Base-by-base conservation (phyloP, 2,888 invertebrate species). In the Drosophila subsilvestris region DNA sequence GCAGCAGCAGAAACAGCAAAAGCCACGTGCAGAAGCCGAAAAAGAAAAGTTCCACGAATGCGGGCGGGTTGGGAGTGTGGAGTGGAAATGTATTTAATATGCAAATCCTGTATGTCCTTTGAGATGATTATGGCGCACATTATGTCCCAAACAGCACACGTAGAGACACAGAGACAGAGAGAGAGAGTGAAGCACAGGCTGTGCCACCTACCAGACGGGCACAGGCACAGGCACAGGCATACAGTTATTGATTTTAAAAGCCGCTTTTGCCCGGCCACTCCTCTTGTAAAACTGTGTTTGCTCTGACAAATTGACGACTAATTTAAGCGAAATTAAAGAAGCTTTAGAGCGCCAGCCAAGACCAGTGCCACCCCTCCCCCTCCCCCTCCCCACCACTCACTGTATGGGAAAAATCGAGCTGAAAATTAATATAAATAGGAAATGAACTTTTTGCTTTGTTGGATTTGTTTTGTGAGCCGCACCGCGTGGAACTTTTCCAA, bases 401-500 rank as follows among this genome's bases (percentile, higher is more conserved):
- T 20, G 14, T n/a, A 22, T 43, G 45, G 22, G 32, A 32, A 63
- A 67, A 74, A 60, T 63, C 74, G 65, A 74, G 65, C 66, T 56
- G 56, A 63, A 79, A 80, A 79, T 80, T 78, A 81, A 81, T 79
- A 78, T 76, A 74, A 70, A 78, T 70, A 72, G 66, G 53, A 63
- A 67, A 61, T 66, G 51, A 48, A 57, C 47, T 63, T 45, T 56
- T 62, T 37, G 51, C 48, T 29, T 25, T 20, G 49, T 8, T 18
- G 66, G 55, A 66, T 63, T 66, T 66, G 63, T 66, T 66, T 66
- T 66, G 73, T 68, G 73, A 73, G 63, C 37, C 37, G 14, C 75
- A 62, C 63, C 54, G 63, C 62, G 72, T 60, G 60, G 67, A 82
- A 84, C 81, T 84, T 85, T 84, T 85, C 78, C 86, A 84, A 84